A percentile compares a stretch with the other conserved stretches of the same genome.
Evolutionary conservation across 2,888 invertebrate species (phyloP).

Genomic region (Anarsia innoxiella): DNA sequence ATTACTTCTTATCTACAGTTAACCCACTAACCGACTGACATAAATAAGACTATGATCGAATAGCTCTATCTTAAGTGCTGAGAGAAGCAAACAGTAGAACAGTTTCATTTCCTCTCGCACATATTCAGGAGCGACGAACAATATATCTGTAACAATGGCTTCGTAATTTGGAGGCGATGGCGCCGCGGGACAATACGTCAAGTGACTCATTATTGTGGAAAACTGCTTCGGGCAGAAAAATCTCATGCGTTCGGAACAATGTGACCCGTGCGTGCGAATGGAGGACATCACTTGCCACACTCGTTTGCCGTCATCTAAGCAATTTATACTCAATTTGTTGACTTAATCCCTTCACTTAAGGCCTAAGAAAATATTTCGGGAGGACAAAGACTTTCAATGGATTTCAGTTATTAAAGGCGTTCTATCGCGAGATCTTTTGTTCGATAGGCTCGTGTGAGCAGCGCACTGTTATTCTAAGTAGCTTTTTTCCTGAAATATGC

Average conservation of each 20-base stretch:
- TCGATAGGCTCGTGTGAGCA: constrained; percentile 2
- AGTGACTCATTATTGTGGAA: constrained; percentile 67
- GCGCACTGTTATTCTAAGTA: constrained; percentile 25
- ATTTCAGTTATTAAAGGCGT: too few relatives aligned
- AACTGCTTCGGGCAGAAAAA: constrained; percentile 56
- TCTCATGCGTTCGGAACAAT: constrained; percentile 42
- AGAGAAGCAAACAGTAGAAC: constrained; percentile 50
- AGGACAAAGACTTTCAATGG: too few relatives aligned
- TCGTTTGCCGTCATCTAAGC: background rate
- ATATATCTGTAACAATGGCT: constrained; percentile 66
- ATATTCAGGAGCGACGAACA: constrained; percentile 64
- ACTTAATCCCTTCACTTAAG: background rate
- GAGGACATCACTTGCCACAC: constrained; percentile 15
- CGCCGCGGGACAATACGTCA: constrained; percentile 63
- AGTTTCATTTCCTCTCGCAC: constrained; percentile 68
- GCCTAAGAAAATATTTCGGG: too few relatives aligned
- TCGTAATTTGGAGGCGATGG: constrained; percentile 64
- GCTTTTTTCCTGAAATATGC: constrained; percentile 27
- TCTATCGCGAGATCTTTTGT: constrained; percentile 12
- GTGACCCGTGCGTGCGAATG: constrained; percentile 41
- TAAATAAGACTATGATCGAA: too few relatives aligned
- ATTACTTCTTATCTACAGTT: too few relatives aligned
- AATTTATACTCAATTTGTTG: background rate
- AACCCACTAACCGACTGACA: too few relatives aligned
- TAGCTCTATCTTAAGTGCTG: too few relatives aligned